Conservation (phyloP, 2,113 vertebrate species). For the Micromys minutus region DNA sequence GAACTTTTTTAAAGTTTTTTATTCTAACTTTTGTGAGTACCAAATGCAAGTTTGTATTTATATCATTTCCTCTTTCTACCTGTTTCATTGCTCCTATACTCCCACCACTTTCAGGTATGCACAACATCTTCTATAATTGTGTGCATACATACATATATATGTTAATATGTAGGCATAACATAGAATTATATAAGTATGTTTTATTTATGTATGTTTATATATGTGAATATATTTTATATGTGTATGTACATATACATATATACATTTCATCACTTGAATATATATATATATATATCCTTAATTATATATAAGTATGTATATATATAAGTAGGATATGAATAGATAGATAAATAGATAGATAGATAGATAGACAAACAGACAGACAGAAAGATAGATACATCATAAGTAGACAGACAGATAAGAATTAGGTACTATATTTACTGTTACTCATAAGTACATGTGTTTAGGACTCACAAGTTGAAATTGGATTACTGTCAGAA, state of each 20-base stretch:
- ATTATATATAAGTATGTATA: not conserved
- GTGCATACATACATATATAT: not conserved
- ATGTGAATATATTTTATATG: not conserved
- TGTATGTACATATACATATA: not conserved
- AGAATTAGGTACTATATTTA: not conserved
- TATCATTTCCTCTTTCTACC: not conserved
- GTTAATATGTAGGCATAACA: not conserved
- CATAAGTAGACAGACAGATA: not conserved
- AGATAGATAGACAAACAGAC: not conserved
- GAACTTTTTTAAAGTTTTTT: not conserved
- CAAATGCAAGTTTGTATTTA: not conserved
- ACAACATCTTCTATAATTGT: not conserved
- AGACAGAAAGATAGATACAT: not conserved
- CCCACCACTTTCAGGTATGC: not conserved
- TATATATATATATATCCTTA: not conserved
- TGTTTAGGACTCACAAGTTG: not conserved
- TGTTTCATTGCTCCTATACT: not conserved
- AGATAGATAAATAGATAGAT: not conserved
- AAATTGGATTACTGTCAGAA: not conserved
- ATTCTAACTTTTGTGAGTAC: not conserved
- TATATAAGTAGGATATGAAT: not conserved
- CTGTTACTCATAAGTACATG: not conserved
- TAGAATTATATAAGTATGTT: no score
- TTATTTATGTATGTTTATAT: no score
- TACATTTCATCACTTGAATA: not conserved